phyloP scores from a whole-genome alignment of 2,797 vertebrate species.

The Trichosurus vulpecula region DNA sequence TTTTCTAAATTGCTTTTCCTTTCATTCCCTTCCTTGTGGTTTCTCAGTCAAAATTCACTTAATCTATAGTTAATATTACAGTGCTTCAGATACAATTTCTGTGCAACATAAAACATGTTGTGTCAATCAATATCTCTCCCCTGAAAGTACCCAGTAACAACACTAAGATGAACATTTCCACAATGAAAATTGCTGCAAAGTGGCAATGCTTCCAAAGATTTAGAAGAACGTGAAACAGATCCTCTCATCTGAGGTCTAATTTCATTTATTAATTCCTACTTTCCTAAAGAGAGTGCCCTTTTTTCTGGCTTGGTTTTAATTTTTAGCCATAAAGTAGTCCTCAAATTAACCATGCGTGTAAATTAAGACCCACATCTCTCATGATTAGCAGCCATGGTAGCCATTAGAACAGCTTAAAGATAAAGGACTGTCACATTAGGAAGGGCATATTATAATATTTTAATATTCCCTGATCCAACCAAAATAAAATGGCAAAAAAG shows the following conservation, averaged over 20 bases:
- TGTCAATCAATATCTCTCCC: neutral
- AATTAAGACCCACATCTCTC: neutral
- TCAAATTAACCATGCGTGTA: neutral
- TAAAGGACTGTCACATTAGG: neutral
- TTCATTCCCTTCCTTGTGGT: slow-evolving; percentile 8
- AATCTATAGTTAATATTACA: neutral
- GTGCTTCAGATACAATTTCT: neutral
- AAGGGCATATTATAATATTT: neutral
- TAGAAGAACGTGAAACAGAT: neutral
- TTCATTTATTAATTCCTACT: neutral
- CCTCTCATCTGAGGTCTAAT: neutral
- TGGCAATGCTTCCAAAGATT: neutral
- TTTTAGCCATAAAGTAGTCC: neutral
- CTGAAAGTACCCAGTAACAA: slow-evolving; percentile 13
- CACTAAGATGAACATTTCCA: neutral
- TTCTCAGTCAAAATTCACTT: slow-evolving; percentile 19
- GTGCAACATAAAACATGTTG: neutral
- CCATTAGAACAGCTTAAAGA: neutral
- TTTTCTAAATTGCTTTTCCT: slow-evolving; percentile 33
- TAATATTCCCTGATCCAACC: neutral
- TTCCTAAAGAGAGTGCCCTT: neutral
- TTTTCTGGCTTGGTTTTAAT: neutral
- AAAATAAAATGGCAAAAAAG: neutral
- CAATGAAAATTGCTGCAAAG: slow-evolving; percentile 9
- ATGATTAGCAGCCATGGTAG: neutral